These are phyloP conservation scores for Habropoda laboriosa DNA, from an alignment of 1,140 invertebrate species.

Conservation along the genomic window DNA sequence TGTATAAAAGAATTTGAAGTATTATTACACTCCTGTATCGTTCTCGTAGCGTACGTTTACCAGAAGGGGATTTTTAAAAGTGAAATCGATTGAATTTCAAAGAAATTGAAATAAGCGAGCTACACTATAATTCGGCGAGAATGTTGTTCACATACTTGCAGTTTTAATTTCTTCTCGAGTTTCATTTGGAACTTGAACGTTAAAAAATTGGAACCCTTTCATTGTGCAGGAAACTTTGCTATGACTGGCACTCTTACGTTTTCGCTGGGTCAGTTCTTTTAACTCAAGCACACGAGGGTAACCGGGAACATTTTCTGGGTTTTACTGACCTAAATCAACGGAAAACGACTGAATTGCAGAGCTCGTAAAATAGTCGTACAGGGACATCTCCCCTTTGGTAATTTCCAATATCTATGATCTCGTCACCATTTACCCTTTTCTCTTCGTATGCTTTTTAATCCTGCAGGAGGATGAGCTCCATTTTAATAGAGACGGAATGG, in stretches of 20 bases:
- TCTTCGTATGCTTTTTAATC: slow-evolving; percentile 1
- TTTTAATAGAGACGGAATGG: background rate
- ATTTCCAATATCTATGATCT: slow-evolving; percentile 21
- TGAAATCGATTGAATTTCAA: no score
- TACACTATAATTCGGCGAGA: no score
- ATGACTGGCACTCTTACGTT: slow-evolving; percentile 3
- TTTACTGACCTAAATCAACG: slow-evolving; percentile 34
- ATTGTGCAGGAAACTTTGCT: background rate
- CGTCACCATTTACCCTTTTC: no score
- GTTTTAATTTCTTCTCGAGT: background rate
- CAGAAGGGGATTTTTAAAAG: no score
- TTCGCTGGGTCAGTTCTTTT: slow-evolving; percentile 23
- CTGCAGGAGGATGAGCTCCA: background rate
- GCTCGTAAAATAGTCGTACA: slow-evolving; percentile 28
- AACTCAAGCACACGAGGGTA: slow-evolving; percentile 10
- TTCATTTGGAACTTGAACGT: background rate
- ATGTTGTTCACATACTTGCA: background rate
- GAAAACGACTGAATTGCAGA: slow-evolving; percentile 8
- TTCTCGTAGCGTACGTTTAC: no score
- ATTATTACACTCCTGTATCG: no score
- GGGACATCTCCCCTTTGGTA: slow-evolving; percentile 2
- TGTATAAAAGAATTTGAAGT: no score
- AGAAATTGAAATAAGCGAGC: no score
- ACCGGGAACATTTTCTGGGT: slow-evolving; percentile 22
- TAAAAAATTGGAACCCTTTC: background rate